Base-by-base conservation (phyloP, 2,113 vertebrate genomes). In the Australoheros scitulus region DNA sequence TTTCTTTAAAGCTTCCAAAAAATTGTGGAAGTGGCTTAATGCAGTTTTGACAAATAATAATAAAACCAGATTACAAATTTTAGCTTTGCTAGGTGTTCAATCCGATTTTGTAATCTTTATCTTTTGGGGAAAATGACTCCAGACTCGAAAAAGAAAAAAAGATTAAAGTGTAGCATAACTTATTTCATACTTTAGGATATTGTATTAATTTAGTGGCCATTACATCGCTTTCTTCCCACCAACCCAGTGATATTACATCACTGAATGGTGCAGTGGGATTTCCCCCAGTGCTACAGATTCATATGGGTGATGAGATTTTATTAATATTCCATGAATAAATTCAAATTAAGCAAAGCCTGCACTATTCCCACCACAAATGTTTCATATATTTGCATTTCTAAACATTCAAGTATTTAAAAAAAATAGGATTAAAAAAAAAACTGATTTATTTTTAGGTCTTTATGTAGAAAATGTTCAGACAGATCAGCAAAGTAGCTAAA, bases 341-440 rank as follows among this genome's bases (percentile, higher is more conserved):
- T 20, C 50, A 55, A 55, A 52, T 11, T n/a, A 7, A 63, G 34
- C 61, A 1, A 38, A 36, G 11, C 36, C 11, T 7, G 22, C n/a
- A 22, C 17, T 20, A 1, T 72, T 18, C 8, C 11, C 64, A 6
- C 11, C 70, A 36, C 20, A 34, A 4, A 22, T 7, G 1, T 2
- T 14, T 22, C 34, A 38, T 6, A 41, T 1, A 8, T 22, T n/a
- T 64, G 61, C 13, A 22, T 38, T 22, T 64, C 20, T 22, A 8
- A 18, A 14, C 34, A 14, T 63, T 64, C 20, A 22, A n/a, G n/a
- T n/a, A n/a, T n/a, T n/a, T n/a, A n/a, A n/a, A n/a, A n/a, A n/a
- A 36, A 18, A 61, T 8, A 72, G 22, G 5, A 61, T 79, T 63
- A 20, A 0, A 72, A 50, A 1, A 2, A 38, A 38, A 26, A 2